phyloP scores from a whole-genome alignment of 1,140 invertebrate genomes.

The Cydia pomonella region DNA sequence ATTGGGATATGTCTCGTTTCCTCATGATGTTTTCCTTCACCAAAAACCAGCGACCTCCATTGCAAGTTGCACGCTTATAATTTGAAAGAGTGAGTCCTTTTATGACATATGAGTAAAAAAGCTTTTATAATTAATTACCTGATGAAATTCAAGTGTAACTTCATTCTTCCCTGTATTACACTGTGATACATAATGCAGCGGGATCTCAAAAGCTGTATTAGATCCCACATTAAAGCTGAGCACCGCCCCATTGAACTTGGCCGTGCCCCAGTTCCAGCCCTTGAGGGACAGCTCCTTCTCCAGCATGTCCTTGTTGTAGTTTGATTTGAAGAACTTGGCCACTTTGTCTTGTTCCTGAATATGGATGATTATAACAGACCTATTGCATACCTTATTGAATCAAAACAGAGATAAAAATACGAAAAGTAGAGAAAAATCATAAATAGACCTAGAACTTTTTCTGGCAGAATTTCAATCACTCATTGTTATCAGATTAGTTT shows the following conservation, averaged over 20 bases:
- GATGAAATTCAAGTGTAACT: conserved; percentile 98
- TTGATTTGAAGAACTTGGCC: conserved; percentile 91
- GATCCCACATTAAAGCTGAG: conserved; percentile 96
- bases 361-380: conserved; percentile 7
- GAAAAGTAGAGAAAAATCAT: too few species aligned
- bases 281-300: conserved; percentile 96
- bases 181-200: conserved; percentile 96
- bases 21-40: too few species aligned
- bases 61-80: too few species aligned
- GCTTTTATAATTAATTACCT: conserved; percentile 78
- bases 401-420: too few species aligned
- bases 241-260: conserved; percentile 95
- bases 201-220: conserved; percentile 97
- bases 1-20: too few species aligned
- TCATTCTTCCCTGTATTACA: conserved; percentile 99
- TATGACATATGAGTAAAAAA: too few species aligned
- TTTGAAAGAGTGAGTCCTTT: too few species aligned
- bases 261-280: conserved; percentile 99
- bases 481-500: too few species aligned
- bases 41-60: too few species aligned
- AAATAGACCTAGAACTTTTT: too few species aligned
- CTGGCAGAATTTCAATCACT: too few species aligned
- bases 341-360: conserved; percentile 90
- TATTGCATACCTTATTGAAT: too few species aligned
- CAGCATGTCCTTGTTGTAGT: conserved; percentile 92